phyloP scores from a whole-genome alignment of 2,888 invertebrate species.

The Cancer borealis region DNA sequence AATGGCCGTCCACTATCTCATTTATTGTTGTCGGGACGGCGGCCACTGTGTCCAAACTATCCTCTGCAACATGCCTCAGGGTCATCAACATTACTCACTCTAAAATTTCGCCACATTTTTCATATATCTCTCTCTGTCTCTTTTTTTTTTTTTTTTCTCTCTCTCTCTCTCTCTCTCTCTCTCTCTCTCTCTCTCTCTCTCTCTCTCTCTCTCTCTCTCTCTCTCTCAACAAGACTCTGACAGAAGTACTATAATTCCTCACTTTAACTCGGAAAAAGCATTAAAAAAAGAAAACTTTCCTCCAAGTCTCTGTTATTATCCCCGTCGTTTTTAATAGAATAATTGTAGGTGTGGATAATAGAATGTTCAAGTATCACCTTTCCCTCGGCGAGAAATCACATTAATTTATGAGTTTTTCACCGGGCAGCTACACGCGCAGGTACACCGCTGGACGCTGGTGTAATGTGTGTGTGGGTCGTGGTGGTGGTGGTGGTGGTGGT shows the following conservation, averaged over 20 bases:
- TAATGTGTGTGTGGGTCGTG: not conserved
- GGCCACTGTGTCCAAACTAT: not conserved
- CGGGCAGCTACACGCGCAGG: not conserved
- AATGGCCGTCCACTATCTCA: slow-evolving; percentile 2
- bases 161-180: not conserved
- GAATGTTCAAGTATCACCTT: not conserved
- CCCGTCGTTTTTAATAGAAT: not conserved
- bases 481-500: not conserved
- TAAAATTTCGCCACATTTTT: not conserved
- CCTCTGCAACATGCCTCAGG: not conserved
- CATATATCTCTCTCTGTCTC: not conserved
- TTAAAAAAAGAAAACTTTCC: not conserved
- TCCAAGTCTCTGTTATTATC: not conserved
- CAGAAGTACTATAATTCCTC: not conserved
- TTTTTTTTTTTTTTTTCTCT: not conserved
- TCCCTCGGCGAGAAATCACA: not conserved
- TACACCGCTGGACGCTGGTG: not conserved
- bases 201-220: too few relatives aligned
- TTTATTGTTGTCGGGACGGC: slow-evolving; percentile 24
- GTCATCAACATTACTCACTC: slow-evolving; percentile 14
- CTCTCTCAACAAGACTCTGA: not conserved
- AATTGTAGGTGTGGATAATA: not conserved
- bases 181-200: too few relatives aligned
- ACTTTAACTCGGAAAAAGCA: not conserved
- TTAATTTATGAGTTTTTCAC: not conserved